Evolutionary conservation across 1,140 invertebrate species (phyloP).

Genomic region (Brachionus paranguensis): DNA sequence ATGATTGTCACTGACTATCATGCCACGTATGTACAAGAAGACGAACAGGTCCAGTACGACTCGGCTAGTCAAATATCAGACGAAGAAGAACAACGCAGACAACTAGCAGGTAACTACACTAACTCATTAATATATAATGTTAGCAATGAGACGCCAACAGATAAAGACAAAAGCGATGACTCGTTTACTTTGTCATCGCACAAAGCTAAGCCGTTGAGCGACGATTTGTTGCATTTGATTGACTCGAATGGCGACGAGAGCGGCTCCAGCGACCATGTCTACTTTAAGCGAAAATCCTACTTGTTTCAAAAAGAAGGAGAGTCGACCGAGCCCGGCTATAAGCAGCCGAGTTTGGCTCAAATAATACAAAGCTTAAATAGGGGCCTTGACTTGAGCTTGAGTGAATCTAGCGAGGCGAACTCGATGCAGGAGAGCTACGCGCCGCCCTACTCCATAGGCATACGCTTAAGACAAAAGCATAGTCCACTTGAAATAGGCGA

Average conservation of each 20-base stretch:
- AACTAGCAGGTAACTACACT: conserved; percentile 27
- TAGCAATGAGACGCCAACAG: background rate
- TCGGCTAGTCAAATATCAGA: background rate
- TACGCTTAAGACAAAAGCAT: background rate
- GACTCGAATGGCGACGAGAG: background rate
- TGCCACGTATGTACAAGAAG: background rate
- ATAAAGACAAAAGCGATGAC: background rate
- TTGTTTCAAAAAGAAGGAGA: background rate
- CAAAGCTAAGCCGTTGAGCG: background rate
- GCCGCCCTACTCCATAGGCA: conserved; percentile 17
- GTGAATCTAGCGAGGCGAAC: background rate
- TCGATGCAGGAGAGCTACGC: background rate
- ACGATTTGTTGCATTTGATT: conserved; percentile 6
- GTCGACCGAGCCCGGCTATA: background rate
- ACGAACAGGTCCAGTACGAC: background rate
- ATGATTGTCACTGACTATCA: background rate
- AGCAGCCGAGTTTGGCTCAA: conserved; percentile 2
- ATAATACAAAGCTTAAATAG: conserved; percentile 10
- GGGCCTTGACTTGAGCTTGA: background rate
- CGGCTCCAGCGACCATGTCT: background rate
- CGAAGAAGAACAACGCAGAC: background rate
- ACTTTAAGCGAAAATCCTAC: background rate
- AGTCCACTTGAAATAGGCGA: conserved; percentile 19
- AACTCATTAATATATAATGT: conserved; percentile 25
- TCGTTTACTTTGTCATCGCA: background rate